Evolutionary conservation across 2,113 vertebrate genomes (phyloP).

Genomic region (Eretmochelys imbricata): DNA sequence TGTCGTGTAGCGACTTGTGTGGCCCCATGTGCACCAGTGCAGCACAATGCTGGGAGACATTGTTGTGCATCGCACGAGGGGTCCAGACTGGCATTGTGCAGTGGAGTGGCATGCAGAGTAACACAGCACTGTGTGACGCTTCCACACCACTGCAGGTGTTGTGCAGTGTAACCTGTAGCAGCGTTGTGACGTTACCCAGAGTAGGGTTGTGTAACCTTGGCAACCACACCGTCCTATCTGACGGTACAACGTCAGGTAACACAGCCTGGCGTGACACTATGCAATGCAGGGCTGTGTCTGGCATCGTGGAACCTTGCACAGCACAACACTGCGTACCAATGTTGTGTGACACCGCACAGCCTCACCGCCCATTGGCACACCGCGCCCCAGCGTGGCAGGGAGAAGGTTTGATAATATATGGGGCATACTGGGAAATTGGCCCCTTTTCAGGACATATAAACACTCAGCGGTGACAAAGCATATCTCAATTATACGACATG

Average conservation of each 20-base stretch:
- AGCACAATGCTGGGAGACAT: no score
- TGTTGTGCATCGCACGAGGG: no score
- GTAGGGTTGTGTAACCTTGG: neutral
- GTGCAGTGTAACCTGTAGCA: no score
- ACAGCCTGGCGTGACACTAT: neutral
- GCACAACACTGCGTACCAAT: neutral
- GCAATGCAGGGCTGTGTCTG: neutral
- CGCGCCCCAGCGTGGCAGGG: neutral
- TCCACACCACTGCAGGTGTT: no score
- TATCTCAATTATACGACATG: neutral
- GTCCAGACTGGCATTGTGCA: no score
- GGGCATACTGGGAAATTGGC: neutral
- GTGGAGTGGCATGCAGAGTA: no score
- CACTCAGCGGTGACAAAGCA: neutral
- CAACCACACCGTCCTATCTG: neutral
- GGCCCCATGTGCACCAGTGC: no score
- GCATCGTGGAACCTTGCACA: neutral
- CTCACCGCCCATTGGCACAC: neutral
- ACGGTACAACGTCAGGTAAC: neutral
- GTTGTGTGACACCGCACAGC: neutral
- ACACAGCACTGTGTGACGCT: no score
- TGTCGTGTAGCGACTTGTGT: neutral
- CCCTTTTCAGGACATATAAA: neutral
- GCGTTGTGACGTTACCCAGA: no score
- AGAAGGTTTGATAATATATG: neutral